Base-by-base conservation (phyloP, 1,140 invertebrate species). In the Euura saliciscinereae region DNA sequence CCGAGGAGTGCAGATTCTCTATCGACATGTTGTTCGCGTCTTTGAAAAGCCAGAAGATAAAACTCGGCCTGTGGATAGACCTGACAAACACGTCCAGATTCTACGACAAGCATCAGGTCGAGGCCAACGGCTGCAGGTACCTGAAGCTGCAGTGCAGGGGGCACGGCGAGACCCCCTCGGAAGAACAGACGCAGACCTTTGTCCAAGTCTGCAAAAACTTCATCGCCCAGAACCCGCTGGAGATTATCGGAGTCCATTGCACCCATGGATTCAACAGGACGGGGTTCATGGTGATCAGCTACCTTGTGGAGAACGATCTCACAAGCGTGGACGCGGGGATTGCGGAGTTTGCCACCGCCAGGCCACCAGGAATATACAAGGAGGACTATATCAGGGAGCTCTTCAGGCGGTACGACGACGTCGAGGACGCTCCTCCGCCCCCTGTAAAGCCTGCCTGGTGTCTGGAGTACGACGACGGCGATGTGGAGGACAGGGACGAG, bases 231-330 rank as follows among this genome's bases (percentile, higher is more conserved):
- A 87, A 94, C 85, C 96, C 96, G 3, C 83, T 95, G 73, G 91
- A 96, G 78, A 87, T 93, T 13, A 94, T 98, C 75, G 96, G 93
- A 66, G 94, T 99, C 45, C 99, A 99, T 85, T 99, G 98, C 83
- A 99, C 98, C 1, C 98, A 99, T 89, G 99, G 98, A 0, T 99
- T 99, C 82, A 99, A 99, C 86, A 90, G 99, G 78, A 99, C 97
- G 43, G 99, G 96, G 2, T 99, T 99, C 84, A 88, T 99, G 1
- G 95, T 99, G 68, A 91, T 93, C 68, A 93, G 96, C 2, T 99
- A 95, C 86, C 90, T 99, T 79, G 94, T 99, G 5, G 92, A 97
- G 88, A 90, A 91, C 72, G 86, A 93, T 68, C 90, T 93, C 81
- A 94, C 89, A 80, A 94, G 92, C 83, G 89, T 98, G 3, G 94